A percentile compares a stretch with the other conserved stretches of the same genome.
Evolutionary conservation across 2,113 vertebrate species (phyloP).

Genomic region (Helogale parvula): DNA sequence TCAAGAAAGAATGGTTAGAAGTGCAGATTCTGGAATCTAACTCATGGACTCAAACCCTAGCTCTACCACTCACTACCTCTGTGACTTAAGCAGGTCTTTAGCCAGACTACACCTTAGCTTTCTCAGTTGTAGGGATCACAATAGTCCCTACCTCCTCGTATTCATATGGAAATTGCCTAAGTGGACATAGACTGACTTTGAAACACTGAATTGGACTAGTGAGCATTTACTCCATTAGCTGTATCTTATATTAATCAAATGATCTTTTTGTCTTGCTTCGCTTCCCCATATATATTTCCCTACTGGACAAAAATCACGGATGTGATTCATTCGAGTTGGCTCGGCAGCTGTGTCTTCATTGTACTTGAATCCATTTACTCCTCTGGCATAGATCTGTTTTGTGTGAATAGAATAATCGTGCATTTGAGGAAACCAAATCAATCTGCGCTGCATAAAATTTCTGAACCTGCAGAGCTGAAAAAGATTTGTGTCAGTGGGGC

Average conservation of each 20-base stretch:
- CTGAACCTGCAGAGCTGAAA: neutral
- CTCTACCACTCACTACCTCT: neutral
- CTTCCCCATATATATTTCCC: neutral
- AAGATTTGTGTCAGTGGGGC: neutral
- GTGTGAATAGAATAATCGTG: neutral
- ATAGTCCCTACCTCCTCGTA: neutral
- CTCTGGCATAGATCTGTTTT: neutral
- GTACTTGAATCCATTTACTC: neutral
- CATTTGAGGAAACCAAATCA: constrained; percentile 52
- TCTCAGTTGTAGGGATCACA: neutral
- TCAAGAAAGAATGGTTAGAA: neutral
- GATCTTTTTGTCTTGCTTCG: neutral
- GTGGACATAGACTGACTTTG: neutral
- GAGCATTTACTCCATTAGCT: neutral
- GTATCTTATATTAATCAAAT: constrained; percentile 13
- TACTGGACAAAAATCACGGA: neutral
- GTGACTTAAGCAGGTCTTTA: neutral
- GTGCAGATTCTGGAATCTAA: neutral
- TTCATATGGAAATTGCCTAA: neutral
- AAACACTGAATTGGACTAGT: neutral
- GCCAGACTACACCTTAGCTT: neutral
- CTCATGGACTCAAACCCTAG: neutral
- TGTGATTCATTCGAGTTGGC: neutral
- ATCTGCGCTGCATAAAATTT: neutral
- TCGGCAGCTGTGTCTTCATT: neutral